Percentiles rank a stretch among this genome's conserved stretches.
Conservation (phyloP, 2,888 invertebrate species). For the Podotricha telesiphe region DNA sequence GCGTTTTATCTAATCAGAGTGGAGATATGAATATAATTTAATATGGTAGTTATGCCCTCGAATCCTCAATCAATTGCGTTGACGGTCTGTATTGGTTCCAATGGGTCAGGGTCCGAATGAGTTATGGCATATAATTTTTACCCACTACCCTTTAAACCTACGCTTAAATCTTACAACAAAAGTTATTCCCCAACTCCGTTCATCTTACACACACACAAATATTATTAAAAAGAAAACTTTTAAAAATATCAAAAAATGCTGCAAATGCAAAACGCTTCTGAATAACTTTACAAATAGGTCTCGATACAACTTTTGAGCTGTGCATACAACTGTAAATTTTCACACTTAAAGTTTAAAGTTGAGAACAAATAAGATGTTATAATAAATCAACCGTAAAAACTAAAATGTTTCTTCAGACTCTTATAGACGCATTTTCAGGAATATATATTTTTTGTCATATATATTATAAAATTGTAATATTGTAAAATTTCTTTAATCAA, state of each 20-base stretch:
- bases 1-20: no score
- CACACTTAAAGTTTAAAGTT: conserved; percentile 46
- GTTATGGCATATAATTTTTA: no score
- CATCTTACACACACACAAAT: no score
- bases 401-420: conserved; percentile 43
- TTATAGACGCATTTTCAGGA: conserved; percentile 42
- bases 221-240: not conserved
- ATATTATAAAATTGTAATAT: conserved; percentile 35
- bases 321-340: conserved; percentile 32
- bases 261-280: conserved; percentile 15
- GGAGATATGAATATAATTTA: no score
- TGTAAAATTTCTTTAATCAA: no score
- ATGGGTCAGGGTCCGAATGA: no score
- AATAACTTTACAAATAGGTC: conserved; percentile 30
- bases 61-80: no score
- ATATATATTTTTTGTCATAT: conserved; percentile 37
- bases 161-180: no score
- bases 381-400: conserved; percentile 47
- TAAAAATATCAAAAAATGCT: not conserved
- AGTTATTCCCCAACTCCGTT: no score
- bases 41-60: no score
- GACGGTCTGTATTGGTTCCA: no score
- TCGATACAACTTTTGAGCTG: conserved; percentile 25
- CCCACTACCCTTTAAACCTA: no score
- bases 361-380: conserved; percentile 55